Percentiles rank a stretch among this genome's conserved stretches.
phyloP scores from a whole-genome alignment of 2,888 invertebrate genomes.

The Acleris literana region DNA sequence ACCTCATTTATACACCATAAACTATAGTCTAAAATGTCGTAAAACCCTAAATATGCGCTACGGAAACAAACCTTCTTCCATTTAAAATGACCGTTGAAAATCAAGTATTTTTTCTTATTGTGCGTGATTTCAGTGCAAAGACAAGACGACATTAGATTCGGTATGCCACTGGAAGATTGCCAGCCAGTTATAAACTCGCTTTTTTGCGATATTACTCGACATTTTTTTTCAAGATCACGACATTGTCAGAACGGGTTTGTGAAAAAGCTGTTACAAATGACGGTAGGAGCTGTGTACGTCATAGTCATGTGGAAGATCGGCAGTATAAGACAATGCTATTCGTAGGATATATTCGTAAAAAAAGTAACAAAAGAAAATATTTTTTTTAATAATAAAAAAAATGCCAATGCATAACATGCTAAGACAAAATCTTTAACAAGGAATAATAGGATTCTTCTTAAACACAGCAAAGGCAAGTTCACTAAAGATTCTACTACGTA shows the following conservation, averaged over 20 bases:
- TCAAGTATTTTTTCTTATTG: slow-evolving; percentile 11
- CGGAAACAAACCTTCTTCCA: slow-evolving; percentile 8
- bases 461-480: too few relatives aligned
- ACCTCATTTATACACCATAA: too few relatives aligned
- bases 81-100: background rate
- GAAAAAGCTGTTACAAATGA: slow-evolving; percentile 8
- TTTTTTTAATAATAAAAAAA: too few relatives aligned
- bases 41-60: background rate
- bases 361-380: too few relatives aligned
- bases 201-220: slow-evolving; percentile 30
- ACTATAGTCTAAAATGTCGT: slow-evolving; percentile 8
- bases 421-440: too few relatives aligned
- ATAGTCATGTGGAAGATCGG: background rate
- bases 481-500: too few relatives aligned
- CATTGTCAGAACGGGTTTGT: slow-evolving; percentile 19
- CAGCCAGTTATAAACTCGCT: slow-evolving; percentile 28
- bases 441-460: too few relatives aligned
- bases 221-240: slow-evolving; percentile 27
- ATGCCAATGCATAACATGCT: too few relatives aligned
- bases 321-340: background rate
- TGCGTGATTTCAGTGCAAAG: slow-evolving; percentile 16
- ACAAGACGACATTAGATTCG: slow-evolving; percentile 35
- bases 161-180: slow-evolving; percentile 34
- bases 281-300: background rate
- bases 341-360: background rate